A percentile compares a stretch with the other conserved stretches of the same genome.
phyloP scores from a whole-genome alignment of 1,140 invertebrate genomes.

The Drosophila truncata region DNA sequence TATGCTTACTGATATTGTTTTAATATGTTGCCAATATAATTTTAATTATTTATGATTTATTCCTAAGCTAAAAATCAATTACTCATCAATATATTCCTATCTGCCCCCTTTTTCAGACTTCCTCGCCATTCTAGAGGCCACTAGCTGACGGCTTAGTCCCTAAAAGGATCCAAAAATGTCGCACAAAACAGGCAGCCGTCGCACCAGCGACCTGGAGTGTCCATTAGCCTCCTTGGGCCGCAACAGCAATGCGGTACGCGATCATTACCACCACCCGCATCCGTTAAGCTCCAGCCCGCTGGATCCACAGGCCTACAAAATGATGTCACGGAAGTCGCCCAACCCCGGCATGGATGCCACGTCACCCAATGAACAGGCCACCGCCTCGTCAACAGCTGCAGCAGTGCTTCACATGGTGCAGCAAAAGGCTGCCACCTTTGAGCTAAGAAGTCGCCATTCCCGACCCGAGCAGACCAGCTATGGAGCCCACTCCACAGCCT shows the following conservation, averaged over 20 bases:
- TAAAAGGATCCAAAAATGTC: conserved; percentile 59
- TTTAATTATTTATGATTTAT: background rate
- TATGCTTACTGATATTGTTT: background rate
- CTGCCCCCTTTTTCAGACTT: conserved; percentile 31
- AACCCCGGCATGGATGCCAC: conserved; percentile 65
- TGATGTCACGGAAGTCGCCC: conserved; percentile 85
- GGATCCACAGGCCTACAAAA: conserved; percentile 85
- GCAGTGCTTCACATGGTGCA: conserved; percentile 75
- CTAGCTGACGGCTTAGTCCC: conserved; percentile 10
- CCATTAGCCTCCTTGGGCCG: conserved; percentile 88
- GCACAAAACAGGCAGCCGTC: conserved; percentile 73
- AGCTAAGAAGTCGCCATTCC: conserved; percentile 71
- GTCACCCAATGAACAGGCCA: conserved; percentile 41
- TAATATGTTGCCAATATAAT: background rate
- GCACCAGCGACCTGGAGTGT: conserved; percentile 85
- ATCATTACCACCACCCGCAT: conserved; percentile 84
- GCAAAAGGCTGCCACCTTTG: conserved; percentile 84
- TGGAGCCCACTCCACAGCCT: conserved; percentile 64
- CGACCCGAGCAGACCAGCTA: conserved; percentile 52
- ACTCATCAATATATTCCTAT: background rate
- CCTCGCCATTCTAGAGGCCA: conserved; percentile 21
- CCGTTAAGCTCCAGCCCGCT: conserved; percentile 85
- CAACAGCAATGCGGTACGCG: conserved; percentile 85
- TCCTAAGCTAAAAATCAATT: background rate
- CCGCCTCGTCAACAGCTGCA: conserved; percentile 44